Percentiles rank a stretch among this genome's conserved stretches.
These are phyloP conservation scores for Malacoctenus gilli DNA, from an alignment of 2,797 vertebrate species.

Conservation along the genomic window DNA sequence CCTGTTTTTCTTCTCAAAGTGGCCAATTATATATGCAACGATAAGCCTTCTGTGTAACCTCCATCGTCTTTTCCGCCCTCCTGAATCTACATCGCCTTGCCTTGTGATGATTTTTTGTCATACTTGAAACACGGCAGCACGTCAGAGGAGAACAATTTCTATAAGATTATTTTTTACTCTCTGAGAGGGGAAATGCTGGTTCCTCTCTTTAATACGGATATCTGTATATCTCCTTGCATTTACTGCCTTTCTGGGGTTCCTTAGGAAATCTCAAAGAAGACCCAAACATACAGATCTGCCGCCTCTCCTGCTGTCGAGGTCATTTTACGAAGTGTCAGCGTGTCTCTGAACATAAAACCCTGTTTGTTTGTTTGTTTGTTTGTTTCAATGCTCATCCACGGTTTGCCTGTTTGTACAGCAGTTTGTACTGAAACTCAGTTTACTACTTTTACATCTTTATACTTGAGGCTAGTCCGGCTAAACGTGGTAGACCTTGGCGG, in stretches of 20 bases:
- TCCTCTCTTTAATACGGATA: slow-evolving; percentile 48
- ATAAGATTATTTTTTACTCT: slow-evolving; percentile 44
- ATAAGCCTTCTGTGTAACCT: slow-evolving; percentile 60
- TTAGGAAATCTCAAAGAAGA: slow-evolving; percentile 36
- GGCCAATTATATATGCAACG: slow-evolving; percentile 82
- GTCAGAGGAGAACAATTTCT: slow-evolving; percentile 52
- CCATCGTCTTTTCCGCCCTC: slow-evolving; percentile 42
- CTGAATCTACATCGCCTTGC: slow-evolving; percentile 68
- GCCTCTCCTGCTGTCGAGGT: slow-evolving; percentile 42
- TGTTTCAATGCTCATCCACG: slow-evolving; percentile 64
- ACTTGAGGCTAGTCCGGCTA: slow-evolving; percentile 66
- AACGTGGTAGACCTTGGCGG: slow-evolving; percentile 62
- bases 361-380: slow-evolving; percentile 53
- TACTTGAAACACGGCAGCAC: slow-evolving; percentile 69
- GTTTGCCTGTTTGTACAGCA: slow-evolving; percentile 77
- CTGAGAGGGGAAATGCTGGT: slow-evolving; percentile 11
- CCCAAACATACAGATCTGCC: slow-evolving; percentile 30
- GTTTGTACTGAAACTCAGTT: slow-evolving; percentile 79
- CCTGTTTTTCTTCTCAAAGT: slow-evolving; percentile 60
- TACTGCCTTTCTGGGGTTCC: slow-evolving; percentile 71
- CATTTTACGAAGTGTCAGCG: not conserved
- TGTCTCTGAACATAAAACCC: slow-evolving; percentile 40
- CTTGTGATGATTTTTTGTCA: slow-evolving; percentile 57
- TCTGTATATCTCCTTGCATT: slow-evolving; percentile 56
- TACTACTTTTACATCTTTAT: slow-evolving; percentile 83